Conservation (phyloP, 2,113 vertebrate genomes). For the Chionis minor region DNA sequence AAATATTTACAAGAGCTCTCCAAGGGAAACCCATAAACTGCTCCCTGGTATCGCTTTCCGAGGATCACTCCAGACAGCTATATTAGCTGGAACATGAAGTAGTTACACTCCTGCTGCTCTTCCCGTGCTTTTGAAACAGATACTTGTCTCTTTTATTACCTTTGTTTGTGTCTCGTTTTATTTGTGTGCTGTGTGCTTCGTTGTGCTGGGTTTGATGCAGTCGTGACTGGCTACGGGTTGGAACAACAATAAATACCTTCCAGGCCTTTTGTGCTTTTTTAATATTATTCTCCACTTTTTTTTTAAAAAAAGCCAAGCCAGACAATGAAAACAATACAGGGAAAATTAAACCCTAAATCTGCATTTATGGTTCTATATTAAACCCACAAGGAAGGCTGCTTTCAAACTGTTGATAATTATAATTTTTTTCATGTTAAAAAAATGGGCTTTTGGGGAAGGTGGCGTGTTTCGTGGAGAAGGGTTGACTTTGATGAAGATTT, state of each 20-base stretch:
- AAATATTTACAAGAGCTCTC: constrained; percentile 58
- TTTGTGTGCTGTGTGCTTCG: neutral
- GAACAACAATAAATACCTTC: constrained; percentile 26
- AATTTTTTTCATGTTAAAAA: neutral
- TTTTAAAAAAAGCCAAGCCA: neutral
- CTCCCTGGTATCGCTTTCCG: constrained; percentile 23
- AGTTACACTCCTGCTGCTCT: constrained; percentile 65
- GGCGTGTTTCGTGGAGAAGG: neutral
- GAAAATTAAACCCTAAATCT: constrained; percentile 61
- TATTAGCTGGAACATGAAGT: constrained; percentile 65
- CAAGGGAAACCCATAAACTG: constrained; percentile 40
- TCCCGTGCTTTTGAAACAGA: constrained; percentile 48
- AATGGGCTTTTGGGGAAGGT: neutral
- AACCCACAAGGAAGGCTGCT: neutral
- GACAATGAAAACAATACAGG: neutral
- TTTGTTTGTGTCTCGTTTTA: constrained; percentile 48
- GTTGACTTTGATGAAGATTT: neutral
- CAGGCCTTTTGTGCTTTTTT: constrained; percentile 2
- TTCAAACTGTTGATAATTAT: neutral
- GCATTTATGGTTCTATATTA: constrained; percentile 6
- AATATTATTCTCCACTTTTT: neutral
- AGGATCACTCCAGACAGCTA: constrained; percentile 58
- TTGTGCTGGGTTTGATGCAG: neutral
- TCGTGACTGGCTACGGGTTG: neutral
- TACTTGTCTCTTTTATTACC: constrained; percentile 67